Evolutionary conservation across 2,797 vertebrate species (phyloP), one percentile per base, ranked within the genome.

Genomic region (Pristis pectinata): DNA sequence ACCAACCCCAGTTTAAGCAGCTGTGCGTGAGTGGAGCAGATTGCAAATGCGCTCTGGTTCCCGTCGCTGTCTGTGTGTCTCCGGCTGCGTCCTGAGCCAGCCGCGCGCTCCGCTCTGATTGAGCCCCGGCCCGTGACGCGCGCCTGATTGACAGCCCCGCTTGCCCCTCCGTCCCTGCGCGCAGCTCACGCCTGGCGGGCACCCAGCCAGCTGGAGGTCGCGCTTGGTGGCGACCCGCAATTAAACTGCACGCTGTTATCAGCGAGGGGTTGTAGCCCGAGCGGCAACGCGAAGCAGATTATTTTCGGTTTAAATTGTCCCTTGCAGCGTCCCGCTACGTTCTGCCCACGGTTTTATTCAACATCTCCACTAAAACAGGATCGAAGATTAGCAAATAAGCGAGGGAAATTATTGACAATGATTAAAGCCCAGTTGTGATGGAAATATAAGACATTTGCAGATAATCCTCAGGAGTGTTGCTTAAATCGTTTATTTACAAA

Each of bases 41-140:
- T 3, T 41, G 19, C 10, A 19, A 67, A 91, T 67, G 87, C 8
- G 17, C 56, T 44, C 80, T 27, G 6, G 34, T 7, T 9, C 22
- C 80, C 53, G 74, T n/a, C 9, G 70, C 79, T 53, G 17, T 76
- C 7, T 76, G 1, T 37, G 34, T 79, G 34, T 79, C 53, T n/a
- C 41, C 67, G 1, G 37, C n/a, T 1, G 77, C 13, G 37, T 4
- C 77, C 19, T 3, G n/a, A 9, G 37, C 79, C 11, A 13, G 77
- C 77, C n/a, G n/a, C 72, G 72, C 72, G 72, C 72, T 30, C 24
- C 59, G 59, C 87, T 64, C 59, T 91, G n/a, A 91, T 64, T 91
- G 87, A 91, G n/a, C n/a, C 59, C 34, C 70, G 70, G 61, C 10
- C 59, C 64, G 87, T 91, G 87, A 91, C 87, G 87, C 87, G 8